A percentile compares a stretch with the other conserved stretches of the same genome.
Conservation (phyloP, 2,797 vertebrate genomes). For the Phalanger gymnotis region DNA sequence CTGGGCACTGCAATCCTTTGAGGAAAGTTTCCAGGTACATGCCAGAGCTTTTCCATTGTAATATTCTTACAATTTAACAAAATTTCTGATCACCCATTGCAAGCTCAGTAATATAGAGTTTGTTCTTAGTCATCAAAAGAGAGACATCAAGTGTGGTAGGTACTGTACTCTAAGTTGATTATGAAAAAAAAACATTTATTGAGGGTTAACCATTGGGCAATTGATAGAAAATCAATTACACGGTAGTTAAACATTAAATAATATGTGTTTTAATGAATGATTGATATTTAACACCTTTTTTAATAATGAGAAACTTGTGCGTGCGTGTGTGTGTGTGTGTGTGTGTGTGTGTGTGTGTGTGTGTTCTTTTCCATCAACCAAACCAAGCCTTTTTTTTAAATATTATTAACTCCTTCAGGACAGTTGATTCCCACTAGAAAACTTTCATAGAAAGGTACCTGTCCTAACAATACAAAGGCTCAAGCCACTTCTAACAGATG, state of each 20-base stretch:
- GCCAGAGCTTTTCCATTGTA: slow-evolving; percentile 2
- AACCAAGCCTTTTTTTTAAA: neutral
- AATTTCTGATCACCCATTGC: slow-evolving; percentile 3
- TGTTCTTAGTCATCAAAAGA: slow-evolving; percentile 49
- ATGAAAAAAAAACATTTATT: slow-evolving; percentile 66
- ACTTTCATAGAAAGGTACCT: neutral
- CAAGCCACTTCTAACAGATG: neutral
- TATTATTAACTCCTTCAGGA: neutral
- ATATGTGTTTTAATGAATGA: slow-evolving; percentile 76
- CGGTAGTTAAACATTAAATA: slow-evolving; percentile 75
- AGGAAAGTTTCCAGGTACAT: neutral
- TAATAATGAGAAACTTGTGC: slow-evolving; percentile 46
- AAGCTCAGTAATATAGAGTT: slow-evolving; percentile 25
- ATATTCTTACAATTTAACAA: neutral
- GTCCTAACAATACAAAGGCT: neutral
- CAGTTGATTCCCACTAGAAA: neutral
- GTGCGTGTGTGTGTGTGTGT: neutral
- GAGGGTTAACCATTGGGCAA: slow-evolving; percentile 60
- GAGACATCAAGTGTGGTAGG: slow-evolving; percentile 54
- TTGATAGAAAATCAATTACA: slow-evolving; percentile 69
- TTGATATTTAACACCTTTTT: slow-evolving; percentile 71
- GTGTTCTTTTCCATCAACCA: neutral
- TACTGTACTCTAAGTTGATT: slow-evolving; percentile 70
- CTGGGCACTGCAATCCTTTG: neutral
- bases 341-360: neutral